phyloP scores from a whole-genome alignment of 1,140 invertebrate species.

The Diabrotica undecimpunctata region DNA sequence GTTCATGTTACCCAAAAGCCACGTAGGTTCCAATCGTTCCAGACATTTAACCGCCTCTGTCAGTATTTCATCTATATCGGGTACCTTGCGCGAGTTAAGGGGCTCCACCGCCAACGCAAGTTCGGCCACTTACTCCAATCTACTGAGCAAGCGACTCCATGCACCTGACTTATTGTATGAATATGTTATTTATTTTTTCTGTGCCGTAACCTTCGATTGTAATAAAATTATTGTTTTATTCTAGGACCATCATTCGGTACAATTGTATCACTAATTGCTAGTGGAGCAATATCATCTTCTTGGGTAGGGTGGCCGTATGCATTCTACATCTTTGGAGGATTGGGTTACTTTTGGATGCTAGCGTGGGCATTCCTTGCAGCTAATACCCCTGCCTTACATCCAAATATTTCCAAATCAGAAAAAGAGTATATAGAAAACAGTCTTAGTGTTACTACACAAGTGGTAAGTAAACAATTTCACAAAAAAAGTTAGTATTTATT shows the following conservation, averaged over 20 bases:
- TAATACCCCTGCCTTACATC: constrained; percentile 24
- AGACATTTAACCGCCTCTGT: too few relatives aligned
- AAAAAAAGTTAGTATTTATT: too few relatives aligned
- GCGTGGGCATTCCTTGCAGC: constrained; percentile 22
- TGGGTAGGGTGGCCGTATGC: constrained; percentile 70
- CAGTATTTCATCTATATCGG: too few relatives aligned
- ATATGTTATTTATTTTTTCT: too few relatives aligned
- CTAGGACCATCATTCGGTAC: constrained; percentile 66
- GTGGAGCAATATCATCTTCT: constrained; percentile 62
- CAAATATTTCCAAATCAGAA: constrained; percentile 23
- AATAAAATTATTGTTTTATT: constrained; percentile 2
- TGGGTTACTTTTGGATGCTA: constrained; percentile 23
- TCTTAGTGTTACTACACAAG: not conserved
- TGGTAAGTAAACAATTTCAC: not conserved
- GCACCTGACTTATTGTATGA: too few relatives aligned
- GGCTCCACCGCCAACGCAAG: too few relatives aligned
- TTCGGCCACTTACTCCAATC: too few relatives aligned
- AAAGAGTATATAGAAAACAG: constrained; percentile 23
- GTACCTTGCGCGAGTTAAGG: too few relatives aligned
- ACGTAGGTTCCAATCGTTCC: too few relatives aligned
- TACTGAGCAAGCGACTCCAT: too few relatives aligned
- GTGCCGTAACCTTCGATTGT: too few relatives aligned
- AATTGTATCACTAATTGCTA: constrained; percentile 65
- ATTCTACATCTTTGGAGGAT: constrained; percentile 61
- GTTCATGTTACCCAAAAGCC: too few relatives aligned